A percentile compares a stretch with the other conserved stretches of the same genome.
Evolutionary conservation across 2,797 vertebrate genomes (phyloP).

Genomic region (Triplophysa bombifrons): DNA sequence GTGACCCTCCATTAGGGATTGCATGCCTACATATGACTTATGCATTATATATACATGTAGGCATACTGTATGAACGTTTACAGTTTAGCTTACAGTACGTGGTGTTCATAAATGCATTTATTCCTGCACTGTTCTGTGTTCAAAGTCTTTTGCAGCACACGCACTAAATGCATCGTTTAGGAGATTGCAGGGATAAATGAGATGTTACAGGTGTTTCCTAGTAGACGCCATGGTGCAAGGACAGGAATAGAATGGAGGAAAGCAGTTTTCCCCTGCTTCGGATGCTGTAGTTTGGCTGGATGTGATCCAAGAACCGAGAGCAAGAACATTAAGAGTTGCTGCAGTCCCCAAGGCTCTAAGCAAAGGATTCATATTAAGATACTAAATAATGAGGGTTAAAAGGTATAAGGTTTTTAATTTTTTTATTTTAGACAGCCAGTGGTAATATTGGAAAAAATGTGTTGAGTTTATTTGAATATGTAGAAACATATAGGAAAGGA

Average conservation of each 20-base stretch:
- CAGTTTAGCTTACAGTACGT: not conserved
- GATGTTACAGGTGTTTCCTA: constrained; percentile 2
- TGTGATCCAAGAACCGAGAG: constrained; percentile 30
- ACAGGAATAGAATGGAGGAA: constrained; percentile 7
- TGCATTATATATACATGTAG: not conserved
- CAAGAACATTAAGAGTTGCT: constrained; percentile 44
- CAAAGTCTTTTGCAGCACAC: not conserved
- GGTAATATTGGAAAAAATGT: no score
- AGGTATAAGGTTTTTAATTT: no score
- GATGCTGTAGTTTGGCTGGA: constrained; percentile 32
- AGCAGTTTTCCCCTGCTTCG: constrained; percentile 19
- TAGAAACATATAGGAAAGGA: no score
- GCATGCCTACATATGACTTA: not conserved
- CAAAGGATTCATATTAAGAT: constrained; percentile 24
- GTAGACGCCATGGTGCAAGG: constrained; percentile 17
- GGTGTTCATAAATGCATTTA: not conserved
- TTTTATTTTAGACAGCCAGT: no score
- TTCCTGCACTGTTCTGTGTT: no score
- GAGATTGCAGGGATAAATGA: not conserved
- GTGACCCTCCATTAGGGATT: not conserved
- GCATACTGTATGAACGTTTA: not conserved
- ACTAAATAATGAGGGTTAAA: not conserved
- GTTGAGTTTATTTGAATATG: no score
- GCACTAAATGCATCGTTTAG: not conserved
- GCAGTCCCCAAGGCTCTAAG: constrained; percentile 40